These are phyloP conservation scores for Pygoscelis antarcticus DNA, from an alignment of 2,113 vertebrate species.

Conservation along the genomic window DNA sequence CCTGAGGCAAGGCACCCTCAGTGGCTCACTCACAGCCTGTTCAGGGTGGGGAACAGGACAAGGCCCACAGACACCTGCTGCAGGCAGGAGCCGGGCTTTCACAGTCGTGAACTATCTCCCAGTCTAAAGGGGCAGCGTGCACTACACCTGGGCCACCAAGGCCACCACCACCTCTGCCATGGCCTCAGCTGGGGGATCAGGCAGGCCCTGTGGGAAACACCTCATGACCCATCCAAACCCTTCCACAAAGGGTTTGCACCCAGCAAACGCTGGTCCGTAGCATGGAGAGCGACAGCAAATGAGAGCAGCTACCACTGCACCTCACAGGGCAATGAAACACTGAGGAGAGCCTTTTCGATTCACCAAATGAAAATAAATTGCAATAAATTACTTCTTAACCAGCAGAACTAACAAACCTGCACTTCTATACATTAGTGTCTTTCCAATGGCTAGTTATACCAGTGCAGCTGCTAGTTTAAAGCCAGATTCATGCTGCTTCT, in stretches of 20 bases:
- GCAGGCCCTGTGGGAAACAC: neutral
- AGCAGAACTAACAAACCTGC: neutral
- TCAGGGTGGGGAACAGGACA: neutral
- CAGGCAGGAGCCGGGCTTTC: neutral
- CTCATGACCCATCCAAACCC: neutral
- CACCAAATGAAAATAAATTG: neutral
- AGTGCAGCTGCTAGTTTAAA: neutral
- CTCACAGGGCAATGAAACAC: neutral
- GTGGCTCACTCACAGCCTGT: neutral
- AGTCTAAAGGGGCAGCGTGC: neutral
- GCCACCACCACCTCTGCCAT: too few relatives aligned
- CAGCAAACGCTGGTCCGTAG: neutral
- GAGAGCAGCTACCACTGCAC: neutral
- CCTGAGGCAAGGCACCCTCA: neutral
- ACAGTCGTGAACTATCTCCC: neutral
- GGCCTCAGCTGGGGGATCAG: neutral
- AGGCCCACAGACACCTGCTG: neutral
- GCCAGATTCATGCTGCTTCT: neutral
- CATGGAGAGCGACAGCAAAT: fast-evolving
- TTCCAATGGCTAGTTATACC: neutral
- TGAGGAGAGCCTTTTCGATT: neutral
- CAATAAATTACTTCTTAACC: neutral
- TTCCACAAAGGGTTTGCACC: neutral
- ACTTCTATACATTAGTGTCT: neutral
- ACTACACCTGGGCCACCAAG: too few relatives aligned